phyloP scores from a whole-genome alignment of 2,113 vertebrate species.

The Xenopus borealis region DNA sequence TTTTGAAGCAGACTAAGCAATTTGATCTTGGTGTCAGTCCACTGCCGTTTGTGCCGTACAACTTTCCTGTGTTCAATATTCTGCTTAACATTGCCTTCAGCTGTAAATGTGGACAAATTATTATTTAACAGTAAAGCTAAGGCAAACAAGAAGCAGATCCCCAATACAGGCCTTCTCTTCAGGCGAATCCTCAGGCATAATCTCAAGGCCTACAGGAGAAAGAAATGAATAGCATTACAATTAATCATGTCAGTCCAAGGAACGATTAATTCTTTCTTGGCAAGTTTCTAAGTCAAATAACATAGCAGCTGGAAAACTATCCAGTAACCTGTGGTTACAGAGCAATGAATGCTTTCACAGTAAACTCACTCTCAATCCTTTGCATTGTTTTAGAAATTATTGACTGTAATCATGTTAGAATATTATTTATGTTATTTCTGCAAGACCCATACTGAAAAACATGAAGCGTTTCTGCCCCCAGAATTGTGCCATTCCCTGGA shows the following conservation, averaged over 20 bases:
- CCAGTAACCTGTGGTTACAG: background rate
- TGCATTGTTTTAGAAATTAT: background rate
- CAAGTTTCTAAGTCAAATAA: background rate
- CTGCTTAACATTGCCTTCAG: constrained; percentile 33
- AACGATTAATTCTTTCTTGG: background rate
- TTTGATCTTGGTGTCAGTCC: background rate
- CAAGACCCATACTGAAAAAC: no score
- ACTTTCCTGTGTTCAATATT: constrained; percentile 49
- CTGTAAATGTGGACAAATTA: constrained; percentile 52
- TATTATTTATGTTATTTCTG: no score
- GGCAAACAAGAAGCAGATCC: constrained; percentile 65
- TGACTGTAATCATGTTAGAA: background rate
- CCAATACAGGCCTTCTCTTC: constrained; percentile 60
- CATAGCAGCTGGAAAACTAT: background rate
- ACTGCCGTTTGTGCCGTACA: constrained; percentile 13
- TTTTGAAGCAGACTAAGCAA: background rate
- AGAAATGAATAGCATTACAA: constrained; percentile 41
- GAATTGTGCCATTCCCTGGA: no score
- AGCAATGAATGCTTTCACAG: background rate
- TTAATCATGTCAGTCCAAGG: background rate
- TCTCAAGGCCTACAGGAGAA: constrained; percentile 63
- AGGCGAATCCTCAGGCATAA: constrained; percentile 62
- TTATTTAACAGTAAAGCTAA: constrained; percentile 65
- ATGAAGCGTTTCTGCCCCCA: no score
- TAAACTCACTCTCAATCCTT: background rate